Evolutionary conservation across 2,113 vertebrate genomes (phyloP), one percentile per base, ranked within the genome.

Genomic region (Riparia riparia): DNA sequence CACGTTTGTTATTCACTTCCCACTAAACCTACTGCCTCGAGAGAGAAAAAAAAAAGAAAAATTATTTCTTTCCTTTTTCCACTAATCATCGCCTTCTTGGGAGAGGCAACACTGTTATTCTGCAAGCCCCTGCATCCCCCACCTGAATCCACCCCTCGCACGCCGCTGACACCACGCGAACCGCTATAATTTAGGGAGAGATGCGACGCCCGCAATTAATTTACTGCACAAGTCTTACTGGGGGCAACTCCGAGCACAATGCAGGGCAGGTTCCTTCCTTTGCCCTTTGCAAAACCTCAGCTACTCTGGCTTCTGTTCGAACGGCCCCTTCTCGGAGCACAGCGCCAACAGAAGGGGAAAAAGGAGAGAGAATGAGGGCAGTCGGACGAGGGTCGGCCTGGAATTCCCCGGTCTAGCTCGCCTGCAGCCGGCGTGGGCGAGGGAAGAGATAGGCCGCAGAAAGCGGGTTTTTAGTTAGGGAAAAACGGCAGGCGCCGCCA

Each of bases 291-390:
- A 20, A 53, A n/a, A 47, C 47, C 70, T 34, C 17, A 31, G 28
- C 15, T 31, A 24, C 21, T 19, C 2, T 13, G 29, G 20, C 9
- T 51, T 10, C 32, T 47, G 3, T 16, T 44, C 7, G 20, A 42
- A n/a, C 0, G 8, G 24, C 11, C 17, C 28, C 2, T 68, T 22
- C 21, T 6, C 13, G 4, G 20, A 32, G 5, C 65, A 64, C 3
- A 22, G 26, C 19, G 12, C 11, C 2, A 61, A 18, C 2, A 25
- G 3, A 54, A 32, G 3, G 3, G 12, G 2, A 0, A 1, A n/a
- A 31, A 34, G 25, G 5, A 19, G 22, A 20, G 6, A 50, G 0
- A 39, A 31, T 7, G 18, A 32, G 39, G 2, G 3, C 28, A 22
- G 37, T 13, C 4, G 11, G 22, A 10, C 0, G 5, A 19, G 1